Percentiles rank a stretch among this genome's conserved stretches.
Evolutionary conservation across 53 echinoderm and acorn worm species (phyloP).

Genomic region (Hippasteria phrygiana): DNA sequence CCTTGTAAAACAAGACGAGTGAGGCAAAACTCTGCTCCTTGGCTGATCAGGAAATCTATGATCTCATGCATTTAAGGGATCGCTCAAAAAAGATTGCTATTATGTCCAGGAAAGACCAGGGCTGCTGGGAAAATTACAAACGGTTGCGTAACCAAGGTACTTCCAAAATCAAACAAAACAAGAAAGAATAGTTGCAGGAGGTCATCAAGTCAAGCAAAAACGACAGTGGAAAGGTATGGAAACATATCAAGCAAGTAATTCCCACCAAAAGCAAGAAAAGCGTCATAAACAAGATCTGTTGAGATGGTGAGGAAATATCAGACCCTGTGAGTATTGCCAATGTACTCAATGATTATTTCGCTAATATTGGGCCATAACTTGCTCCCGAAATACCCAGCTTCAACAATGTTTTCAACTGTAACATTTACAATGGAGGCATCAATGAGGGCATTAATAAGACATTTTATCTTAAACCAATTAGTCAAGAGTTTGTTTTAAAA

Average conservation of each 20-base stretch:
- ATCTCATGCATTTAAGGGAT: neutral
- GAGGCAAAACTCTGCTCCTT: neutral
- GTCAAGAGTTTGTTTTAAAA: neutral
- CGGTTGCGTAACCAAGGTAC: neutral
- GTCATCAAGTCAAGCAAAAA: neutral
- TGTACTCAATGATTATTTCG: neutral
- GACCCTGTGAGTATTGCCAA: neutral
- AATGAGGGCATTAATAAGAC: neutral
- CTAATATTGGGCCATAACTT: neutral
- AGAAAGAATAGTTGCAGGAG: neutral
- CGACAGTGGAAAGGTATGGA: neutral
- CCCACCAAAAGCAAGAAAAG: neutral
- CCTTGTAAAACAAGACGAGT: neutral
- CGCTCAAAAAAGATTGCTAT: neutral
- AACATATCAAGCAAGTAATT: neutral
- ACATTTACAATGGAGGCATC: neutral
- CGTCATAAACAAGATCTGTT: neutral
- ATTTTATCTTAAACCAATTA: neutral
- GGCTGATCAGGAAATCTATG: neutral
- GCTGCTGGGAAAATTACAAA: neutral
- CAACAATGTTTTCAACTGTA: no score
- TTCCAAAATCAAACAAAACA: neutral
- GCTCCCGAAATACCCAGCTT: neutral
- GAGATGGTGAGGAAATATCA: neutral
- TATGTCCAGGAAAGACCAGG: neutral